phyloP scores from a whole-genome alignment of 2,797 vertebrate species.

The Chelidonichthys spinosus region DNA sequence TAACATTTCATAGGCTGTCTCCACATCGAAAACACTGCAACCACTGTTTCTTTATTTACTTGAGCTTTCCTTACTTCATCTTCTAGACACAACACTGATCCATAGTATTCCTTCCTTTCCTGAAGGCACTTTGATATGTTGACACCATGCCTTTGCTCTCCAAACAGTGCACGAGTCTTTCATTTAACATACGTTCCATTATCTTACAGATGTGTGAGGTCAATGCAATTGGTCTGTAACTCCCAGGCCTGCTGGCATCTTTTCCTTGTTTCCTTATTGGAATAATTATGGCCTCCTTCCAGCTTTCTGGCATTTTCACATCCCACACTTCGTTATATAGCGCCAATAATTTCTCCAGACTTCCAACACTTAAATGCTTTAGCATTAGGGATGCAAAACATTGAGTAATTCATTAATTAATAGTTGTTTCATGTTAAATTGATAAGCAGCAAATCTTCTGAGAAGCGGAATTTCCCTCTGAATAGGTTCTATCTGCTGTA shows the following conservation, averaged over 20 bases:
- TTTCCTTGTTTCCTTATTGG: not conserved
- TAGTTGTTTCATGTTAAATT: too few relatives aligned
- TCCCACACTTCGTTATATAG: not conserved
- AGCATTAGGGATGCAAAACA: too few relatives aligned
- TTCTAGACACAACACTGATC: not conserved
- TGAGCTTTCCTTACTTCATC: not conserved
- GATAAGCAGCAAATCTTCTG: too few relatives aligned
- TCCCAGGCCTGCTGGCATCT: not conserved
- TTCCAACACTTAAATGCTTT: not conserved
- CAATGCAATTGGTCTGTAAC: not conserved
- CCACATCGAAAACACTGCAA: not conserved
- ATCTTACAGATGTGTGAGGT: constrained; percentile 1
- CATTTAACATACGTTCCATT: not conserved
- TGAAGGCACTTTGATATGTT: not conserved
- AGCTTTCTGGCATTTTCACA: not conserved
- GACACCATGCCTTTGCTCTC: not conserved
- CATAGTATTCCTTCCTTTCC: not conserved
- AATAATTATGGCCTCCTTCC: constrained; percentile 2
- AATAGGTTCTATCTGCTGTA: too few relatives aligned
- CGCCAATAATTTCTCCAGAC: not conserved
- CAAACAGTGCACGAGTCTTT: not conserved
- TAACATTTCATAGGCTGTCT: not conserved
- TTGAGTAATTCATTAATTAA: too few relatives aligned
- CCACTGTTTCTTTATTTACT: not conserved
- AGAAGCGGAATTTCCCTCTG: too few relatives aligned